Evolutionary conservation across 2,888 invertebrate species (phyloP), one percentile per base, ranked within the genome.

Genomic region (Malacosoma neustria): DNA sequence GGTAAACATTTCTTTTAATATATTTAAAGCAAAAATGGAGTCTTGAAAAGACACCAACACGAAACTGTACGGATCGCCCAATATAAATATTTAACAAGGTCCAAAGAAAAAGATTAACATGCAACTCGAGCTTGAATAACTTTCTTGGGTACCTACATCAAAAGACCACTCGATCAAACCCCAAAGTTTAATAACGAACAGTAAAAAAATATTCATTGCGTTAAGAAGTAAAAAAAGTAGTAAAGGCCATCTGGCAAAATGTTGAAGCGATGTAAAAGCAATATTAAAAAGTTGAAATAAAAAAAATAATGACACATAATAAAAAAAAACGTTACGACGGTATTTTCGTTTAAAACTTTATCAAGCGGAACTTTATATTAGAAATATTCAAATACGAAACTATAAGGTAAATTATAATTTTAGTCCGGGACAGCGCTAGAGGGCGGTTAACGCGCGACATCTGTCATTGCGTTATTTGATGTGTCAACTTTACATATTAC

Each of bases 401-500:
- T 22, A 22, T 22, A 22, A 22, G 2, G 7, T 22, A 22, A 22
- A 22, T 22, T 22, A 22, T 22, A 22, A 22, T 22, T 22, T 22
- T 22, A 22, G 22, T 22, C 6, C 22, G 22, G 22, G 5, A 5
- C 6, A 3, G 2, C 22, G 22, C 6, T 2, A 22, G 22, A 22
- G 22, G 15, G 34, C 30, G 29, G 29, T 29, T 22, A 32, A 11
- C 29, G 35, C 35, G 30, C 2, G 36, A 39, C 35, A 39, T 35
- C 35, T 35, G 35, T 33, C 39, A 15, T 22, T 13, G 30, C 35
- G 13, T 14, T 14, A 13, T 30, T 14, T 35, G 29, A 14, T 32
- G 32, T 32, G 6, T 11, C 12, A 7, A 14, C 13, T 39, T 36
- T 36, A 39, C n/a, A 30, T 30, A 30, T 30, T 13, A 29, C 0